Evolutionary conservation across 2,888 invertebrate genomes (phyloP).

Genomic region (Microctonus hyperodae): DNA sequence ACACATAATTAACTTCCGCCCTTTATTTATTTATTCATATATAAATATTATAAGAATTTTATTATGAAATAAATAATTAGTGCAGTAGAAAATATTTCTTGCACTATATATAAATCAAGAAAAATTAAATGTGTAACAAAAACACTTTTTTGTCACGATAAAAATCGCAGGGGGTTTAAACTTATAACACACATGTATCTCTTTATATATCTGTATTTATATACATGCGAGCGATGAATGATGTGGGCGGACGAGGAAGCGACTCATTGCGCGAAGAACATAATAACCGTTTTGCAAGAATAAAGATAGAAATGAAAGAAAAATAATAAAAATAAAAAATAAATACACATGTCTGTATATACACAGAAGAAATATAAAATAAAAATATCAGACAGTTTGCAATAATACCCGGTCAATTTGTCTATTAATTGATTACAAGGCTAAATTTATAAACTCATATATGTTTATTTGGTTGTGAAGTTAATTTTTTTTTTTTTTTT

Average conservation of each 20-base stretch:
- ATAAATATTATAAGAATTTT: too few relatives aligned
- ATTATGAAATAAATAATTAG: too few relatives aligned
- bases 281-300: conserved; percentile 25
- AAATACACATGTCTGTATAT: neutral
- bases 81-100: too few relatives aligned
- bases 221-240: neutral
- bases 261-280: conserved; percentile 40
- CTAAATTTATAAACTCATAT: conserved; percentile 15
- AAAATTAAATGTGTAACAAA: neutral
- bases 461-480: neutral
- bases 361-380: neutral
- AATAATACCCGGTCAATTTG: conserved; percentile 48
- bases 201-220: neutral
- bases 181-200: too few relatives aligned
- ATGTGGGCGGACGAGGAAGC: conserved; percentile 44
- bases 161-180: neutral
- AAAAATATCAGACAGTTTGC: neutral
- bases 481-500: neutral
- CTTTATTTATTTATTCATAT: neutral
- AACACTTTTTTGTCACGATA: neutral
- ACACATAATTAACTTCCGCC: conserved; percentile 3
- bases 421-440: conserved; percentile 50
- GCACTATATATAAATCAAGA: too few relatives aligned
- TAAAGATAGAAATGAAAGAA: conserved; percentile 17
- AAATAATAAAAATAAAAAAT: conserved; percentile 26